Conservation (phyloP, 2,113 vertebrate species). For the Dicaeum eximium region DNA sequence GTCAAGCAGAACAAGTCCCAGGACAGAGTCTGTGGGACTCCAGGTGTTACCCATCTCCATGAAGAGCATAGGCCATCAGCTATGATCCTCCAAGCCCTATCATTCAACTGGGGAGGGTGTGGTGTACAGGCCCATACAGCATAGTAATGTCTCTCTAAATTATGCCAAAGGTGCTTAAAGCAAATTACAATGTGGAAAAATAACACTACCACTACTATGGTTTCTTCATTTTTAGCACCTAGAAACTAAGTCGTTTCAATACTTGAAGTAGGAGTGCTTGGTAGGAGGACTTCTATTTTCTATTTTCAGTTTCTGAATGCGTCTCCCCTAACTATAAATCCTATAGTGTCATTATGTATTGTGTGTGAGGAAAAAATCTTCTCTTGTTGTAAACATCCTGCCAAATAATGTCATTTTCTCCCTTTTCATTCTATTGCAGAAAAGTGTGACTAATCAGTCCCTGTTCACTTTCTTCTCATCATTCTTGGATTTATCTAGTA, state of each 20-base stretch:
- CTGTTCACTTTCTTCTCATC: slow-evolving; percentile 6
- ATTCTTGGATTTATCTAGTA: slow-evolving; percentile 38
- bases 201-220: background rate
- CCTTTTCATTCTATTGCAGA: background rate
- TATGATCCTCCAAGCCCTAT: background rate
- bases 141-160: background rate
- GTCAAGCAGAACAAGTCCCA: background rate
- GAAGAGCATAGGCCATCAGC: background rate
- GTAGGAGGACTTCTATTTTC: background rate
- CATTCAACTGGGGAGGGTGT: rapidly evolving
- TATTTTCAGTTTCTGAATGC: background rate
- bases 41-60: background rate
- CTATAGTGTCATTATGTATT: background rate
- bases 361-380: background rate
- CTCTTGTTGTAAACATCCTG: background rate
- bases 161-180: background rate
- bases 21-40: background rate
- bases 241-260: background rate
- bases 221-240: background rate
- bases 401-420: slow-evolving; percentile 28
- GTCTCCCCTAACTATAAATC: background rate
- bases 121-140: background rate
- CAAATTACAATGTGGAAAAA: background rate
- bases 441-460: slow-evolving; percentile 38
- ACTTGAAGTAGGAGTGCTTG: background rate